These are phyloP conservation scores for Idaea straminata DNA, from an alignment of 2,888 invertebrate species.

Conservation along the genomic window DNA sequence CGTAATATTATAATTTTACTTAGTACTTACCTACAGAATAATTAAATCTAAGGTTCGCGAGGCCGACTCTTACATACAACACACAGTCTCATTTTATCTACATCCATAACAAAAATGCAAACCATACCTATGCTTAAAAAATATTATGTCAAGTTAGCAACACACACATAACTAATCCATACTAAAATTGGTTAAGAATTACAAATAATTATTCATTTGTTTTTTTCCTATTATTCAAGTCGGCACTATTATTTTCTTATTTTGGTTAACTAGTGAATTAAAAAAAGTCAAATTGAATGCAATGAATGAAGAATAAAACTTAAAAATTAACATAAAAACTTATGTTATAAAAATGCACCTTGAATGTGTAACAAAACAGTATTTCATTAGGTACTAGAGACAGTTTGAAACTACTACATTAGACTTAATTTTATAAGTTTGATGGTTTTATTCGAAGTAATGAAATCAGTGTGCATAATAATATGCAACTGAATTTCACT, in stretches of 20 bases:
- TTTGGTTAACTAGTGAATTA: background rate
- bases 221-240: background rate
- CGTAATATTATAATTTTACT: slow-evolving; percentile 3
- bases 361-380: background rate
- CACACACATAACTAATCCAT: background rate
- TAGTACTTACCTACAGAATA: background rate
- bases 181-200: too few relatives aligned
- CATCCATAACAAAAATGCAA: background rate
- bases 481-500: too few relatives aligned
- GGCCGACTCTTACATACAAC: background rate
- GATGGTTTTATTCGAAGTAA: background rate
- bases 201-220: background rate
- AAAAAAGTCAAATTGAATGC: background rate
- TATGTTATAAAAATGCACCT: background rate
- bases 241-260: background rate
- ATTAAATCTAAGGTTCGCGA: background rate
- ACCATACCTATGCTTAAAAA: too few relatives aligned
- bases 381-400: background rate
- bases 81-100: background rate
- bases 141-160: background rate
- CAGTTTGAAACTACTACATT: background rate
- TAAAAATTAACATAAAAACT: background rate
- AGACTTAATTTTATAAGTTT: background rate
- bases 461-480: too few relatives aligned
- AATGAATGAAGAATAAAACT: background rate